A percentile compares a stretch with the other conserved stretches of the same genome.
These are phyloP conservation scores for Microctonus hyperodae DNA, from an alignment of 2,888 invertebrate genomes.

Conservation along the genomic window DNA sequence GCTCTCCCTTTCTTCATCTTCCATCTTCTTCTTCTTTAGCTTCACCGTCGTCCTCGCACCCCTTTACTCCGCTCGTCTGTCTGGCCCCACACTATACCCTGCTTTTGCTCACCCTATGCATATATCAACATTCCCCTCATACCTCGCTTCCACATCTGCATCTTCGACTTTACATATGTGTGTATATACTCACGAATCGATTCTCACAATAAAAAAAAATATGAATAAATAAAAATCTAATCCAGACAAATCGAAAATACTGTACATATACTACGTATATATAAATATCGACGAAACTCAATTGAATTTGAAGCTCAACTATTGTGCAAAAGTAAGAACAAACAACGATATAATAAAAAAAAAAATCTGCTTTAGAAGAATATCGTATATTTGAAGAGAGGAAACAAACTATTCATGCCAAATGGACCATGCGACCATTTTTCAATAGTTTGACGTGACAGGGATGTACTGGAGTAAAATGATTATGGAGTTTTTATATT, in stretches of 20 bases:
- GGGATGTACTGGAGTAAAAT: background rate
- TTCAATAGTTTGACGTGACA: background rate
- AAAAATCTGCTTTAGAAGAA: background rate
- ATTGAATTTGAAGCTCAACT: background rate
- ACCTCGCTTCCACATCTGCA: constrained; percentile 34
- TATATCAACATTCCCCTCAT: constrained; percentile 16
- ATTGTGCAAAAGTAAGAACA: background rate
- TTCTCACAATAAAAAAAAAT: constrained; percentile 23
- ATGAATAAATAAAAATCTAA: background rate
- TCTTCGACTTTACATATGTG: constrained; percentile 34
- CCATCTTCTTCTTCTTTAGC: constrained; percentile 28
- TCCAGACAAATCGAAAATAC: background rate
- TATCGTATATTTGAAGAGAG: background rate
- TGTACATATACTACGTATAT: no score
- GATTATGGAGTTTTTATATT: background rate
- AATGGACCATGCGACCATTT: background rate
- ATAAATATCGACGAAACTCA: background rate
- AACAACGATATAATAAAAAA: background rate
- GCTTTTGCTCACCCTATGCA: constrained; percentile 22
- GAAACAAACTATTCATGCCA: background rate
- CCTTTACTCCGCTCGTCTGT: constrained; percentile 34
- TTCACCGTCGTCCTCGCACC: background rate
- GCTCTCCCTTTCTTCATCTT: constrained; percentile 27
- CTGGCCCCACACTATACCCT: constrained; percentile 43
- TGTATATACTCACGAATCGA: constrained; percentile 13